Evolutionary conservation across 1,140 invertebrate species (phyloP), one percentile per base, ranked within the genome.

Genomic region (Danaus plexippus): DNA sequence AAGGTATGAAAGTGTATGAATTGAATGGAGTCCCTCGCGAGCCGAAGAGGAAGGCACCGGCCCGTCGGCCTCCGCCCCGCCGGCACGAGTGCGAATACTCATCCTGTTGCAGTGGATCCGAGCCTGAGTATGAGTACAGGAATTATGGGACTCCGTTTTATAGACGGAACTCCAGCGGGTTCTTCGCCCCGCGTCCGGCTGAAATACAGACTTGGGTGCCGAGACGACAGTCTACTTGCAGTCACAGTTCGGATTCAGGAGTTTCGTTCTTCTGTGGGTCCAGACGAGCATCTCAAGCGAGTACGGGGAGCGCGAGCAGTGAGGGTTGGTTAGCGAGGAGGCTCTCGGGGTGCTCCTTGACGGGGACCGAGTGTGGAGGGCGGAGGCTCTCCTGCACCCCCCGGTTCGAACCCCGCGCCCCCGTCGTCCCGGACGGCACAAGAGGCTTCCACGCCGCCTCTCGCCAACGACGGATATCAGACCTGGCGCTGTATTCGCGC

Each of bases 341-440:
- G 11, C 77, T 89, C 61, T 92, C 91, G 11, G 83, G 83, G 8
- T 84, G 80, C 46, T 84, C 80, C 11, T 74, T 91, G 40, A 87
- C 89, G 0, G 87, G 89, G 5, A 71, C 87, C n/a, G 89, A 88
- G 54, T 88, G 87, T 54, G 71, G 89, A 55, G 81, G 86, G 8
- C 78, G 91, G 54, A 81, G 90, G 61, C 2, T 89, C 85, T 51
- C 89, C 77, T 73, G 75, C 61, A 75, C 78, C 42, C 83, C 80
- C 12, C 70, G 81, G 13, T 75, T 73, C 47, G 83, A 87, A 58
- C 88, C 95, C n/a, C 89, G 95, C 42, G 88, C 94, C 77, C 95
- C 95, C 0, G 89, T 91, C 56, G 95, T 94, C 8, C 95, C 95
- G 4, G 95, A 96, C 83, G 95, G 94, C 15, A 94, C 93, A 18